Evolutionary conservation across 2,888 invertebrate species (phyloP), one percentile per base, ranked within the genome.

Genomic region (Eupelmus urozonus): DNA sequence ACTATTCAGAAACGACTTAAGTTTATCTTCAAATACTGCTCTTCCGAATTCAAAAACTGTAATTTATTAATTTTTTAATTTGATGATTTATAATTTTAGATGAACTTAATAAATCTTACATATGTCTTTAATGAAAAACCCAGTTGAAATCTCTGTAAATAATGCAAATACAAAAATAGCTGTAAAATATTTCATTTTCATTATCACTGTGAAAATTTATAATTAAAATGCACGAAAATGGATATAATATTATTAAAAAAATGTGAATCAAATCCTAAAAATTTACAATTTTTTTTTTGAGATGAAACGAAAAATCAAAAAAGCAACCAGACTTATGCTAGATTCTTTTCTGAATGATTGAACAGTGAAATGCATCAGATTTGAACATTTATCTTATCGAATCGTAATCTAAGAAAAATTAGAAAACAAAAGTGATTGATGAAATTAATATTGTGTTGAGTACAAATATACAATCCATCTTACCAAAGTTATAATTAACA

Each of bases 151-250:
- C 9, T 67, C 9, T 29, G n/a, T 4, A 16, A 57, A 42, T 25
- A 53, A 23, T 18, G 27, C 13, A 60, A n/a, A n/a, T n/a, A n/a
- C n/a, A n/a, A n/a, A n/a, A n/a, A 67, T 23, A 29, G 16, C 5
- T 40, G 25, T 18, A 9, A 75, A 1, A 18, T 25, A 51, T 29
- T 65, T 73, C 65, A 73, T 63, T 65, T 72, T 60, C 9, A 34
- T 34, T 49, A n/a, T 49, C 5, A 49, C 16, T 49, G 16, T 11
- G 2, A 49, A 45, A n/a, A 45, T 11, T 34, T 34, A 34, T 9
- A 34, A 34, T n/a, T n/a, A n/a, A n/a, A n/a, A n/a, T n/a, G n/a
- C n/a, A n/a, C n/a, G n/a, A n/a, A n/a, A n/a, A n/a, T n/a, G n/a
- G n/a, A n/a, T n/a, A n/a, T n/a, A n/a, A n/a, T n/a, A 65, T 45